Conservation (phyloP, 1,140 invertebrate genomes). For the Panagrolaimus sp. region DNA sequence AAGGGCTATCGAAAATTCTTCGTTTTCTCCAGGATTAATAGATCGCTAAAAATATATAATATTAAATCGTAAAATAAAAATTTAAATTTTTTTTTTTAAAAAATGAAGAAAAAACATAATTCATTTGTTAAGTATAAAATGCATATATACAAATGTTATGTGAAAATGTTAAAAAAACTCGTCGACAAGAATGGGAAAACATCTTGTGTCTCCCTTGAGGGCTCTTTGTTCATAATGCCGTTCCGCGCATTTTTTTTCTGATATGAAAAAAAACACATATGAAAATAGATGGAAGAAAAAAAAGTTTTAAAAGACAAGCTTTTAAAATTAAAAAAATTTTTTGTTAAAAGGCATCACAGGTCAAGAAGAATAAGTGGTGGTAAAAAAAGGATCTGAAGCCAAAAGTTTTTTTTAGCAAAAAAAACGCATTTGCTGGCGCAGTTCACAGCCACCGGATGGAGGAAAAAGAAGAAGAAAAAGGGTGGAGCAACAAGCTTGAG, state of each 20-base stretch:
- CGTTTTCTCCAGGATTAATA: constrained; percentile 3
- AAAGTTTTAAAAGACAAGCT: no score
- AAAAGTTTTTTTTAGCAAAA: no score
- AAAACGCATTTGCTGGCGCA: no score
- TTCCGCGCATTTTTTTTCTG: not conserved
- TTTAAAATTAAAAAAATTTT: no score
- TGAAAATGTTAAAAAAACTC: not conserved
- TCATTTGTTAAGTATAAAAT: not conserved
- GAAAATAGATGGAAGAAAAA: no score
- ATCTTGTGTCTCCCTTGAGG: not conserved
- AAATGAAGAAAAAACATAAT: constrained; percentile 14
- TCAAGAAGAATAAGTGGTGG: no score
- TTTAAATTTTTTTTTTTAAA: not conserved
- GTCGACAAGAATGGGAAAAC: not conserved
- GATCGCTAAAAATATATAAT: not conserved
- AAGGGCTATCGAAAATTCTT: not conserved
- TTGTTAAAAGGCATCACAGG: no score
- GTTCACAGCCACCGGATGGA: no score
- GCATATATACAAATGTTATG: not conserved
- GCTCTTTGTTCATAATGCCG: not conserved
- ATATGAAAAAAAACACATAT: not conserved
- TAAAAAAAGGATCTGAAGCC: no score
- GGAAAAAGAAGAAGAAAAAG: no score
- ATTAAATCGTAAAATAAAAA: not conserved
- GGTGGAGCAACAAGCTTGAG: no score